Evolutionary conservation across 2,113 vertebrate genomes (phyloP).

Genomic region (Gulo gulo): DNA sequence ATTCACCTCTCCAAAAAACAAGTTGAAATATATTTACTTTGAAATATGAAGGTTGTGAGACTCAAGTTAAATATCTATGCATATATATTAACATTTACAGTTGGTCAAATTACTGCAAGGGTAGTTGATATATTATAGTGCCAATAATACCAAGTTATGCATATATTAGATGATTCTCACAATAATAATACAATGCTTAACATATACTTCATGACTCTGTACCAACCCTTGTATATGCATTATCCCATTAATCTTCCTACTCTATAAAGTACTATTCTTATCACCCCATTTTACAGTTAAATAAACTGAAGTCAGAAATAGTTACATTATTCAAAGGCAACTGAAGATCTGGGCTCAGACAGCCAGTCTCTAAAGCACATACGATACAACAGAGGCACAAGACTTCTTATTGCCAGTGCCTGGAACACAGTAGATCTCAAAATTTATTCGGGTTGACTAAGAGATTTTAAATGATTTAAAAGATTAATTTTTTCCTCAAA

Average conservation of each 20-base stretch:
- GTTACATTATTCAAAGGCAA: background rate
- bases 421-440: background rate
- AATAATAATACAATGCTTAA: background rate
- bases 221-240: background rate
- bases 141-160: background rate
- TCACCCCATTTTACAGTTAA: background rate
- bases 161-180: background rate
- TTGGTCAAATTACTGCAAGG: background rate
- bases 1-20: background rate
- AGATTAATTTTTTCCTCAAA: background rate
- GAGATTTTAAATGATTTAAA: background rate
- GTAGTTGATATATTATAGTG: background rate
- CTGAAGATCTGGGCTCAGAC: background rate
- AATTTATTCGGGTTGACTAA: background rate
- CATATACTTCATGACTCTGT: fast-evolving
- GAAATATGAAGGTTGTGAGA: background rate
- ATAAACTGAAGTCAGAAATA: background rate
- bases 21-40: background rate
- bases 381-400: background rate
- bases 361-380: background rate
- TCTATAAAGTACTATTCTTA: background rate
- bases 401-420: background rate
- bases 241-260: background rate
- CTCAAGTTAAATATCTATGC: background rate
- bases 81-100: background rate